Percentiles rank a stretch among this genome's conserved stretches.
Evolutionary conservation across 2,113 vertebrate species (phyloP).

Genomic region (Thinocorus orbignyianus): DNA sequence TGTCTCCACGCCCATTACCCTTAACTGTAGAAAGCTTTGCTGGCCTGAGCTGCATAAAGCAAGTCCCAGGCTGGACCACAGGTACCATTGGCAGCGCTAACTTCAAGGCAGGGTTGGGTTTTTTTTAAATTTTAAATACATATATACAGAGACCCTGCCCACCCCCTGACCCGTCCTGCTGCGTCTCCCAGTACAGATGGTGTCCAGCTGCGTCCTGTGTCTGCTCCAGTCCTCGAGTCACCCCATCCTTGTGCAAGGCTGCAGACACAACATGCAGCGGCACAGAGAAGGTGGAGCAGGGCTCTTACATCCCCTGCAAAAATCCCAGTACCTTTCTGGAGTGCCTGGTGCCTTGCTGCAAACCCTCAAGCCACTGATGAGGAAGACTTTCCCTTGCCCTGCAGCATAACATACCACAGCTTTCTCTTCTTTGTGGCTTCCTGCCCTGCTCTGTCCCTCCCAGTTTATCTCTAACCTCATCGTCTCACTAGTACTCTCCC

Average conservation of each 20-base stretch:
- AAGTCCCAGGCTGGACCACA: neutral
- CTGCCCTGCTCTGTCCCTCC: neutral
- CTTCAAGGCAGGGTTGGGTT: neutral
- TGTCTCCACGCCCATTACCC: neutral
- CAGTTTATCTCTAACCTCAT: neutral
- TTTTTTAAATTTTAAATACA: neutral
- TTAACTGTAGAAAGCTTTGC: neutral
- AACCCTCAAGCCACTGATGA: neutral
- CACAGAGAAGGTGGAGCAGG: neutral
- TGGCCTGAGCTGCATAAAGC: neutral
- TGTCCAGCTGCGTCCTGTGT: neutral
- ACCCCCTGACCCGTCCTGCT: neutral
- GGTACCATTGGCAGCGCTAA: neutral
- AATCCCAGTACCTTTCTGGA: neutral
- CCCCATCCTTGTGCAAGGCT: neutral
- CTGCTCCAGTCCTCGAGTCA: neutral
- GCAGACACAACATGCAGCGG: neutral
- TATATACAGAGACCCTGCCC: neutral
- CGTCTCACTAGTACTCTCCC: neutral
- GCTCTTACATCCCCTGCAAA: neutral
- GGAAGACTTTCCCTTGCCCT: neutral
- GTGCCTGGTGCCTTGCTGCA: neutral
- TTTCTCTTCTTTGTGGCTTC: slow-evolving; percentile 8
- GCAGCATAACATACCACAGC: neutral
- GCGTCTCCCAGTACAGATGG: neutral